phyloP scores from a whole-genome alignment of 2,113 vertebrate genomes.

The Gavialis gangeticus region DNA sequence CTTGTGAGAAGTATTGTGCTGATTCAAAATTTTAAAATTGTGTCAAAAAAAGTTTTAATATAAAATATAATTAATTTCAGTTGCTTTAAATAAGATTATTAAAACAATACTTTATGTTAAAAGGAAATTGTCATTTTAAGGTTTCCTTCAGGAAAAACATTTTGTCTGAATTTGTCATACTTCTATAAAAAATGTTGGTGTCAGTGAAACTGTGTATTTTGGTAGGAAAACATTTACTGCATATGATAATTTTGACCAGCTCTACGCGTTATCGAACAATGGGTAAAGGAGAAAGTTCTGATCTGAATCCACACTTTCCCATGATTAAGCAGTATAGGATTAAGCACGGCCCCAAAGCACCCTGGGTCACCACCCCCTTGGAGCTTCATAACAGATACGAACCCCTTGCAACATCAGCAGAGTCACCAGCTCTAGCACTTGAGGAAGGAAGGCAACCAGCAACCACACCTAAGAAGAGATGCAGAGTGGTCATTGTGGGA shows the following conservation, averaged over 20 bases:
- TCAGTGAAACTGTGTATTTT: conserved; percentile 9
- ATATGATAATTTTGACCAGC: conserved; percentile 1
- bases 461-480: too few relatives aligned
- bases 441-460: too few relatives aligned
- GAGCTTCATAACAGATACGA: too few relatives aligned
- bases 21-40: background rate
- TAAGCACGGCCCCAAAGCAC: too few relatives aligned
- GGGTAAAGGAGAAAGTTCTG: too few relatives aligned
- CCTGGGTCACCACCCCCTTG: too few relatives aligned
- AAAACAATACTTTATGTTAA: conserved; percentile 12
- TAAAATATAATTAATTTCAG: background rate
- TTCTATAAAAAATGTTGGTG: background rate
- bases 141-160: background rate
- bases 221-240: background rate
- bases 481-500: too few relatives aligned
- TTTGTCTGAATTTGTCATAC: background rate
- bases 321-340: too few relatives aligned
- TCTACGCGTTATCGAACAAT: background rate
- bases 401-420: too few relatives aligned
- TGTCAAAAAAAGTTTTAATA: background rate
- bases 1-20: background rate
- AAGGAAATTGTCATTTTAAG: conserved; percentile 15
- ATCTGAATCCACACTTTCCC: too few relatives aligned
- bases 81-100: conserved; percentile 25
- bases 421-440: too few relatives aligned